These are phyloP conservation scores for Zophobas atratus DNA, from an alignment of 1,140 invertebrate genomes.

Conservation along the genomic window DNA sequence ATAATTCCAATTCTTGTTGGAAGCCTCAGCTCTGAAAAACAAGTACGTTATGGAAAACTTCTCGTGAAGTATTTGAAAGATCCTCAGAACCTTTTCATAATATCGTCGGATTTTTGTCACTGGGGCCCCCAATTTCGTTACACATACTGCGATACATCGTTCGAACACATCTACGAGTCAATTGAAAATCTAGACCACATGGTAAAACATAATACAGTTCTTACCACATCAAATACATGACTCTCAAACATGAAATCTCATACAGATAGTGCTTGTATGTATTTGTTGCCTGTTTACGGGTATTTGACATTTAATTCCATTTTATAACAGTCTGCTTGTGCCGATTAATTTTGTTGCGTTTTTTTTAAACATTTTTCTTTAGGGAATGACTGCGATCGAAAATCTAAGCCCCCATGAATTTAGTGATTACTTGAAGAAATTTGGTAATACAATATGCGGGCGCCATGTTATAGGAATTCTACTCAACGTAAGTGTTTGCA, in stretches of 20 bases:
- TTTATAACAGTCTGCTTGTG: too few relatives aligned
- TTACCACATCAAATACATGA: too few relatives aligned
- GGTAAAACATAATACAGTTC: slow-evolving; percentile 66
- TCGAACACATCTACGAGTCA: slow-evolving; percentile 91
- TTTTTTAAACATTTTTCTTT: slow-evolving; percentile 51
- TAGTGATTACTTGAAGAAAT: slow-evolving; percentile 94
- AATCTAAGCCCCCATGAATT: slow-evolving; percentile 91
- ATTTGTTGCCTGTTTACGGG: neutral
- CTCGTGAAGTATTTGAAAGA: slow-evolving; percentile 93
- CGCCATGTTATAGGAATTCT: slow-evolving; percentile 98
- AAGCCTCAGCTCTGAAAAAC: slow-evolving; percentile 90
- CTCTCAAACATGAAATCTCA: too few relatives aligned
- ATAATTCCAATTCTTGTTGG: slow-evolving; percentile 98
- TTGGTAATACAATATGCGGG: slow-evolving; percentile 98
- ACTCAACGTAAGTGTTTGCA: slow-evolving; percentile 81
- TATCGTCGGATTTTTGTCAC: slow-evolving; percentile 99
- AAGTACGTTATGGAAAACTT: slow-evolving; percentile 89
- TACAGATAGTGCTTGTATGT: neutral
- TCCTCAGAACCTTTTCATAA: slow-evolving; percentile 92
- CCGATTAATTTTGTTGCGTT: slow-evolving; percentile 7
- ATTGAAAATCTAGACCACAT: slow-evolving; percentile 92
- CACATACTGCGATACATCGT: slow-evolving; percentile 81
- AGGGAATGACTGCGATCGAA: slow-evolving; percentile 98
- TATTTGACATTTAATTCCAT: neutral
- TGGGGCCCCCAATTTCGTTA: slow-evolving; percentile 98